Evolutionary conservation across 2,888 invertebrate species (phyloP).

Genomic region (Drosophila kokeensis): DNA sequence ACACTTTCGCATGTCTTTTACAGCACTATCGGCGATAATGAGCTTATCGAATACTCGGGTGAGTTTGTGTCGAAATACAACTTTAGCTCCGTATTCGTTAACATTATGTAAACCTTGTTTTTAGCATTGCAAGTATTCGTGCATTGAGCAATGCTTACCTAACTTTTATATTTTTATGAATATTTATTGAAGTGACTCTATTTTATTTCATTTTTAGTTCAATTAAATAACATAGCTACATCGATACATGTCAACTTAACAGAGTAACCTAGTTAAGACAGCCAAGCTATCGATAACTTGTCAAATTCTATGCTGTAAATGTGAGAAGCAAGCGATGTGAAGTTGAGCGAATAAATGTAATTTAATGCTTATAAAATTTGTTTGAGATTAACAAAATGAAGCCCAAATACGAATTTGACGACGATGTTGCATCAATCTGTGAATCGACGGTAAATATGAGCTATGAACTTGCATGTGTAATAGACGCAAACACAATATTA

Average conservation of each 20-base stretch:
- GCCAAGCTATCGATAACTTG: not conserved
- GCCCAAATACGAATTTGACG: constrained; percentile 86
- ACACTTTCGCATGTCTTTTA: constrained; percentile 49
- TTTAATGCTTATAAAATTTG: not conserved
- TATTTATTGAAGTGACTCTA: not conserved
- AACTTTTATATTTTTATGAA: not conserved
- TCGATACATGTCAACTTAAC: constrained; percentile 4
- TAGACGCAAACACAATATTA: not conserved
- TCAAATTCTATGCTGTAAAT: not conserved
- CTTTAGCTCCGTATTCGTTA: constrained; percentile 2
- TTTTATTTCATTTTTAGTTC: not conserved
- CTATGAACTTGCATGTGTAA: not conserved
- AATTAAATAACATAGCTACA: not conserved
- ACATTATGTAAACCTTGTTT: not conserved
- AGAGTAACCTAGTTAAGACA: not conserved
- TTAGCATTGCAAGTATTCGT: not conserved
- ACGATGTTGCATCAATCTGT: constrained; percentile 90
- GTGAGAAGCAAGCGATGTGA: not conserved
- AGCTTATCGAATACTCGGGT: constrained; percentile 35
- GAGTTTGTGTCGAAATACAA: constrained; percentile 13
- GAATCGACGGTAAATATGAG: constrained; percentile 91
- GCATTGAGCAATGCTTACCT: not conserved
- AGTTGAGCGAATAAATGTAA: not conserved
- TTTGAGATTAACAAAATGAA: constrained; percentile 70
- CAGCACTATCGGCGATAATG: constrained; percentile 43